Evolutionary conservation across 1,140 invertebrate species (phyloP).

Genomic region (Idris sp.): DNA sequence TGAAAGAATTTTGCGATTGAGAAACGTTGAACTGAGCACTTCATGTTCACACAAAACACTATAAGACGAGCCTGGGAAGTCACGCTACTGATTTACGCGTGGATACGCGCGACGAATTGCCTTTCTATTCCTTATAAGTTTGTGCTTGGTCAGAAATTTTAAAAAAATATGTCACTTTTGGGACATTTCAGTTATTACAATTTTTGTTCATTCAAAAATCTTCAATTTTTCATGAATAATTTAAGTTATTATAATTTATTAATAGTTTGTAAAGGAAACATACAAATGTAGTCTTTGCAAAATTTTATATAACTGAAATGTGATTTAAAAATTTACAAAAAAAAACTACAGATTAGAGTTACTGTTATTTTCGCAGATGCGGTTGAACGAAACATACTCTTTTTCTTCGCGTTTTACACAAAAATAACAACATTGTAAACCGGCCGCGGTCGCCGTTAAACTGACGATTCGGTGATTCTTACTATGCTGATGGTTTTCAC

Average conservation of each 20-base stretch:
- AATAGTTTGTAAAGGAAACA: too few species aligned
- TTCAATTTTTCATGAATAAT: too few species aligned
- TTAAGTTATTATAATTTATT: too few species aligned
- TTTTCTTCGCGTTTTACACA: slow-evolving; percentile 20
- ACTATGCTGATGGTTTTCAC: slow-evolving; percentile 55
- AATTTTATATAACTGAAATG: too few species aligned
- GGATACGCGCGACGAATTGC: slow-evolving; percentile 53
- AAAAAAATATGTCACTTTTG: too few species aligned
- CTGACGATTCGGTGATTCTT: slow-evolving; percentile 57
- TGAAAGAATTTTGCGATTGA: slow-evolving; percentile 9
- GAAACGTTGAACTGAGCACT: slow-evolving; percentile 18
- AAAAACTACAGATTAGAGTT: slow-evolving; percentile 1
- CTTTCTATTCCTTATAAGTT: slow-evolving; percentile 44
- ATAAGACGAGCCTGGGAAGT: slow-evolving; percentile 52
- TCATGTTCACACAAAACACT: slow-evolving; percentile 35
- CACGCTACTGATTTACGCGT: slow-evolving; percentile 58
- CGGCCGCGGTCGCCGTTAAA: slow-evolving; percentile 54
- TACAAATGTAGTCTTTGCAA: too few species aligned
- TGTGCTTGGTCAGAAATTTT: too few species aligned
- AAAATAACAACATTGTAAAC: slow-evolving; percentile 30
- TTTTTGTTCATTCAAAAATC: too few species aligned
- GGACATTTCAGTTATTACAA: too few species aligned
- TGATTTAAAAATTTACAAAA: too few species aligned
- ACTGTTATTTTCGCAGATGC: slow-evolving; percentile 13
- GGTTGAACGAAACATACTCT: not conserved